Evolutionary conservation across 1,140 invertebrate species (phyloP), one percentile per base, ranked within the genome.

Genomic region (Zaprionus davidi): DNA sequence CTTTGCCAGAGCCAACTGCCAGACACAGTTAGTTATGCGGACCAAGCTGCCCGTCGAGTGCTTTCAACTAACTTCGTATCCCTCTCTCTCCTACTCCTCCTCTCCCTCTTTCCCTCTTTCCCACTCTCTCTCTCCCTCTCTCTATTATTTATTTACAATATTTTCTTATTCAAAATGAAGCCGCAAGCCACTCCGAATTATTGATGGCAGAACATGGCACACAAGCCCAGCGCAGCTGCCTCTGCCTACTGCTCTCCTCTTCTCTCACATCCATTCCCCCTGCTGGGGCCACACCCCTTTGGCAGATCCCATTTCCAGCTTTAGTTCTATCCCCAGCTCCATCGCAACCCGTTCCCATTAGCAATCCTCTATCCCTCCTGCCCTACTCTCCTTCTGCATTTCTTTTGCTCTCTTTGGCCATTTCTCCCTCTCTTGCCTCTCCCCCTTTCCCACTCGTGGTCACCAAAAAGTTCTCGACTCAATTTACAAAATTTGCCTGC

Each of bases 161-260:
- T 84, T 88, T 88, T 88, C 85, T 84, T 88, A 79, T 90, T 88
- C 81, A 88, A 88, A 88, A 88, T 88, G 85, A 90, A 88, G 81
- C 85, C 85, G 81, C 85, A 84, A 84, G 70, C 81, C 81, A 46
- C 81, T 79, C 44, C 22, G 71, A 84, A 90, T 88, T 88, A 88
- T 88, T 88, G 85, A 88, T 88, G 85, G 85, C 71, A 44, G 70
- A 60, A 70, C 57, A 78, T 56, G 79, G 72, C 53, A 65, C 70
- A 84, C 65, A 71, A 44, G 41, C 17, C 41, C 41, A 17, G 41
- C n/a, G 41, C 36, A 73, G 56, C 56, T 17, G 13, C 20, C 12
- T n/a, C 56, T n/a, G 11, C 3, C 5, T 4, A 3, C 20, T 4
- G 11, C 20, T 22, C 58, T 22, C 41, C 5, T 5, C 38, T 4